Evolutionary conservation across 2,797 vertebrate genomes (phyloP).

Genomic region (Naso thynnoides): DNA sequence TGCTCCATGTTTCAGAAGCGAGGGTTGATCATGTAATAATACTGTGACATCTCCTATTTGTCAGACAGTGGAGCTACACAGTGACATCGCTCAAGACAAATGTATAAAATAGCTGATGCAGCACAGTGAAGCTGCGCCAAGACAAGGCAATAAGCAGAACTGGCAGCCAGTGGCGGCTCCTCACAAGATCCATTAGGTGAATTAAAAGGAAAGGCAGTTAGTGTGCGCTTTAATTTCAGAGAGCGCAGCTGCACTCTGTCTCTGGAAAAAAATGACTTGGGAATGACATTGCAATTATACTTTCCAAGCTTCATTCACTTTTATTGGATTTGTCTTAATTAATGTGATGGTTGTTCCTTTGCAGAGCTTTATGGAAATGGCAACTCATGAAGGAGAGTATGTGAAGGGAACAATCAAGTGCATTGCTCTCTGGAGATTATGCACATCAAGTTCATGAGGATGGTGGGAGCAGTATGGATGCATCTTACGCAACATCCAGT

Average conservation of each 20-base stretch:
- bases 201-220: conserved; percentile 80
- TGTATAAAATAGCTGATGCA: conserved; percentile 78
- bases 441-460: conserved; percentile 41
- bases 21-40: conserved; percentile 59
- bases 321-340: conserved; percentile 70
- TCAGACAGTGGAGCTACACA: conserved; percentile 52
- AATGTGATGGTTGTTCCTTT: conserved; percentile 55
- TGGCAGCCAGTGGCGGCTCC: conserved; percentile 70
- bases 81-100: conserved; percentile 69
- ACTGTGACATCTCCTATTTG: conserved; percentile 62
- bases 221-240: conserved; percentile 71
- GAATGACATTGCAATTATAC: conserved; percentile 74
- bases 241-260: conserved; percentile 65
- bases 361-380: conserved; percentile 46
- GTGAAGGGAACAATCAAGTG: conserved; percentile 35
- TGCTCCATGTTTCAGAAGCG: conserved; percentile 34
- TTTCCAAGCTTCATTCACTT: conserved; percentile 66
- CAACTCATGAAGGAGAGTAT: conserved; percentile 17
- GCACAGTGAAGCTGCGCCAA: conserved; percentile 66
- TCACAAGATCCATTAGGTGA: conserved; percentile 83
- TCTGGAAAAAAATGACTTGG: conserved; percentile 66
- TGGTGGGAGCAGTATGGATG: conserved; percentile 21
- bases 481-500: conserved; percentile 33
- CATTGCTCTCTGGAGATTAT: conserved; percentile 49
- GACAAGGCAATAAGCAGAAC: conserved; percentile 69